Evolutionary conservation across 2,888 invertebrate species (phyloP).

Genomic region (Agrochola macilenta): DNA sequence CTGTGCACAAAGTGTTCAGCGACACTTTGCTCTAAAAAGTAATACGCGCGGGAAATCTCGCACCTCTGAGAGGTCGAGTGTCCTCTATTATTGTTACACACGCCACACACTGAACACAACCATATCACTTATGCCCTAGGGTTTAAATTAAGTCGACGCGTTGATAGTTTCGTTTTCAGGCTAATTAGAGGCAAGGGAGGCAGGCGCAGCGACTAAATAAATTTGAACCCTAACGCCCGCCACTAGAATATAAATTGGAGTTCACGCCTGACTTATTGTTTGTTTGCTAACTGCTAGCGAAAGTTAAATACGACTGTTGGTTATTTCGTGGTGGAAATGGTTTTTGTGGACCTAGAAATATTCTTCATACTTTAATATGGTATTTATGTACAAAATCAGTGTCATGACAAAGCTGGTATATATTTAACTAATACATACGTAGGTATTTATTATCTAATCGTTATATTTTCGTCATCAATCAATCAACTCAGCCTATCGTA

Average conservation of each 20-base stretch:
- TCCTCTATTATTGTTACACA: slow-evolving; percentile 85
- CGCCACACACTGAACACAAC: slow-evolving; percentile 62
- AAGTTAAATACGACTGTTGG: slow-evolving; percentile 62
- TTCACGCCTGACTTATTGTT: slow-evolving; percentile 58
- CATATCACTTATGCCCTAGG: slow-evolving; percentile 68
- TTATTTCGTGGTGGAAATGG: slow-evolving; percentile 48
- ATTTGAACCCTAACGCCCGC: slow-evolving; percentile 73
- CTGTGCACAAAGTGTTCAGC: slow-evolving; percentile 68
- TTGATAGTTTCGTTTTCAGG: slow-evolving; percentile 83
- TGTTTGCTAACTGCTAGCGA: slow-evolving; percentile 64
- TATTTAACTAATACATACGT: not conserved
- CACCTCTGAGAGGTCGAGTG: slow-evolving; percentile 85
- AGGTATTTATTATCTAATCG: not conserved
- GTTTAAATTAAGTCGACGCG: slow-evolving; percentile 55
- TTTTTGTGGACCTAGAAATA: slow-evolving; percentile 12
- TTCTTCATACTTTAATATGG: not conserved
- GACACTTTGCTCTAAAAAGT: slow-evolving; percentile 67
- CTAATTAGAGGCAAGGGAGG: slow-evolving; percentile 86
- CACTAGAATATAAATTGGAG: slow-evolving; percentile 62
- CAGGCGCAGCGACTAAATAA: slow-evolving; percentile 67
- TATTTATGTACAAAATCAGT: not conserved
- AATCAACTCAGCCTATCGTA: not conserved
- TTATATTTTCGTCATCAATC: not conserved
- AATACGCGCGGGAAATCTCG: slow-evolving; percentile 81
- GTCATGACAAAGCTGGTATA: not conserved